Conservation (phyloP, 2,797 vertebrate species). For the Enteromius fasciolatus region DNA sequence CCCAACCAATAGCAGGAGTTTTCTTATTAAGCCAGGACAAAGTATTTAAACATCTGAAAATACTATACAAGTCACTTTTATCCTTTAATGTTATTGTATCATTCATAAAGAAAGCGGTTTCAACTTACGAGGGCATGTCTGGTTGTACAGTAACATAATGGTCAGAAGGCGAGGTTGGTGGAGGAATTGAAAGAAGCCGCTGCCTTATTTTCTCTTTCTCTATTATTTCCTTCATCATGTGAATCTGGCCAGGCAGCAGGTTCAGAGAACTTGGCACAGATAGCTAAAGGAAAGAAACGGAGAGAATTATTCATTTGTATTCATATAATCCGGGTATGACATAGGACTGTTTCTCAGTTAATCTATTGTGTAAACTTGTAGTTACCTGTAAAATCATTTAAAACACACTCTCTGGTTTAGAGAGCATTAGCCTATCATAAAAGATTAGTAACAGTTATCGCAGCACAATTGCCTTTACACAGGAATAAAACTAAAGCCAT, state of each 20-base stretch:
- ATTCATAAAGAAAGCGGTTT: not conserved
- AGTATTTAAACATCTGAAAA: not conserved
- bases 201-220: conserved; percentile 73
- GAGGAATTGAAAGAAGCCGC: not conserved
- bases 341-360: not conserved
- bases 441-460: not conserved
- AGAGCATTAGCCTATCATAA: no score
- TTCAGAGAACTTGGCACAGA: conserved; percentile 74
- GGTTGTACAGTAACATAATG: conserved; percentile 29
- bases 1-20: not conserved
- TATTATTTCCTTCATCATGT: conserved; percentile 76
- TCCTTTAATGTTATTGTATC: not conserved
- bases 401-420: no score
- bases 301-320: not conserved
- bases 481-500: not conserved
- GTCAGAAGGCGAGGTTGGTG: not conserved
- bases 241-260: conserved; percentile 85
- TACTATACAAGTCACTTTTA: not conserved
- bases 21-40: not conserved
- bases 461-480: not conserved
- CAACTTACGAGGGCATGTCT: conserved; percentile 75
- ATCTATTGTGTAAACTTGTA: no score
- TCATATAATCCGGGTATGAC: not conserved
- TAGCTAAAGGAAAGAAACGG: conserved; percentile 69
- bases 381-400: no score